Conservation (phyloP, 2,113 vertebrate species). For the Proteles cristata region DNA sequence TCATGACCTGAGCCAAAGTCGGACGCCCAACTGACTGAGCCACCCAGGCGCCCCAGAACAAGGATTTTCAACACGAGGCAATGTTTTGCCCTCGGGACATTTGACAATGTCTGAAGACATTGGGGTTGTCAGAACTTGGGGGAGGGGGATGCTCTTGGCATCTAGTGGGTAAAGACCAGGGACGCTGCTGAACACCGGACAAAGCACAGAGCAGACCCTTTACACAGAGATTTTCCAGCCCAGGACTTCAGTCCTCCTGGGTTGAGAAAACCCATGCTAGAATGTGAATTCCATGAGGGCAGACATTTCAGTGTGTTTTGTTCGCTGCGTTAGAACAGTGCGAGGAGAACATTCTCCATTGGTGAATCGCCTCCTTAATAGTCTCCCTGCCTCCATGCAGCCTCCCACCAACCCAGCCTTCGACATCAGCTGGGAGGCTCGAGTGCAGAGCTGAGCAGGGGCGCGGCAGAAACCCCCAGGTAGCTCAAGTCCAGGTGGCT, state of each 20-base stretch:
- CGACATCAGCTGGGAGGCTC: background rate
- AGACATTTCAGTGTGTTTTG: background rate
- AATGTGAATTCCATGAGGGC: background rate
- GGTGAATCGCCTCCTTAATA: background rate
- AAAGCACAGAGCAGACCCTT: background rate
- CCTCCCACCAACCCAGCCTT: background rate
- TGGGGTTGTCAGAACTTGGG: background rate
- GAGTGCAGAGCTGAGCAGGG: background rate
- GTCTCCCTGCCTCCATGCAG: background rate
- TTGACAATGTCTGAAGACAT: background rate
- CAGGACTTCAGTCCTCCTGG: background rate
- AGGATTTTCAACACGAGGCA: background rate
- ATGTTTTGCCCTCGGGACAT: background rate
- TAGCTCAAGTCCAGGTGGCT: background rate
- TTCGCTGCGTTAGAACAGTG: background rate
- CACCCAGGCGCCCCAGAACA: background rate
- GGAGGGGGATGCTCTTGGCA: background rate
- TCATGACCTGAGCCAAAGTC: too few species aligned
- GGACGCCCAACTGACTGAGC: too few species aligned
- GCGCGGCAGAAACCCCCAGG: accelerated
- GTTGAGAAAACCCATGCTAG: background rate
- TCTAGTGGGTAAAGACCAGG: background rate
- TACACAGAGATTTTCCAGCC: background rate
- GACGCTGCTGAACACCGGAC: background rate
- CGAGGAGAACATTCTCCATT: background rate